A percentile compares a stretch with the other conserved stretches of the same genome.
Evolutionary conservation across 2,113 vertebrate genomes (phyloP).

Genomic region (Chloropsis cyanopogon): DNA sequence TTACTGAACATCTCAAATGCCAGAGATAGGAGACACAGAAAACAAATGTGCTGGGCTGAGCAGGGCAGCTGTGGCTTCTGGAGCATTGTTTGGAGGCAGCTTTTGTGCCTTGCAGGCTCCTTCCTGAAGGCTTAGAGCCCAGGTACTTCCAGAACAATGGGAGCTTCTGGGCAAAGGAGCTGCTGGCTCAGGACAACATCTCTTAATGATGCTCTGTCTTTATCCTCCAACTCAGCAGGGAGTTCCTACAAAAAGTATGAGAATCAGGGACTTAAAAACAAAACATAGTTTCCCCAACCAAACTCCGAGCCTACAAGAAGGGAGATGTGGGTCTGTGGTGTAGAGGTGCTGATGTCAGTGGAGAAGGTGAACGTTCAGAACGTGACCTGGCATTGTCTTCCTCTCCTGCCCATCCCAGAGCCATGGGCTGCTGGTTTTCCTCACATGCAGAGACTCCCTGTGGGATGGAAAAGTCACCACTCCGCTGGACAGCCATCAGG

Average conservation of each 20-base stretch:
- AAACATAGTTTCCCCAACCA: background rate
- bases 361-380: accelerated
- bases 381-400: background rate
- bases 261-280: background rate
- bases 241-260: background rate
- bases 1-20: background rate
- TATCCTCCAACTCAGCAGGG: background rate
- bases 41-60: background rate
- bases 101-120: background rate
- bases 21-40: background rate
- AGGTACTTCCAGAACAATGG: background rate
- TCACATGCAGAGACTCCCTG: background rate
- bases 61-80: background rate
- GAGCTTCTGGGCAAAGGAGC: background rate
- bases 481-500: background rate
- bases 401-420: background rate
- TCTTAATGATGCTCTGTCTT: background rate
- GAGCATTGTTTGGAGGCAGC: background rate
- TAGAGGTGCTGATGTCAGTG: background rate
- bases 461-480: background rate
- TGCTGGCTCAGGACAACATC: background rate
- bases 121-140: background rate
- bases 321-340: background rate
- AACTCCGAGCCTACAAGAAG: background rate
- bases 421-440: background rate